Evolutionary conservation across 1,140 invertebrate species (phyloP), one percentile per base, ranked within the genome.

Genomic region (Cotesia chilonis): DNA sequence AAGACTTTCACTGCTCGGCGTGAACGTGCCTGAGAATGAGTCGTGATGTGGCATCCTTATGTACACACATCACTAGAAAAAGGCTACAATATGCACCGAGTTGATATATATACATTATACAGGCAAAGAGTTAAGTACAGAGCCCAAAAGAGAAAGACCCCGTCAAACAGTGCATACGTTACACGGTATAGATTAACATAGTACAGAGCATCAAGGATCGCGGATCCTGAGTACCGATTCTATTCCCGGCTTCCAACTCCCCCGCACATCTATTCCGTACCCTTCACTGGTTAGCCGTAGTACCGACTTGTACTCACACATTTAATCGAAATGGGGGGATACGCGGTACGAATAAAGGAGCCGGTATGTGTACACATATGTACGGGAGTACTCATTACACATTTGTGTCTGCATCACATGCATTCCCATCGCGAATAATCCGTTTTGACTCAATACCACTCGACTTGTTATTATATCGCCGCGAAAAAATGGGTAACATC

Each of bases 1-100:
- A 67, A 67, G 71, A 75, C 74, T 75, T 75, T 75, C 74, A 75
- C 74, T 75, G 54, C 63, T 73, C 71, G 38, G 28, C 47, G 54
- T 47, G 63, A 72, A 75, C 74, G 74, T 75, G 74, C 74, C 71
- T 73, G 71, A 73, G 74, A 75, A 75, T 75, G 74, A 73, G 64
- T 73, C 55, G 37, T 71, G 68, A 69, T 70, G 72, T 69, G 66
- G 61, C 64, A 66, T 66, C 68, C 68, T 74, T 65, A 10, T 69
- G n/a, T 69, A 73, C 41, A 47, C 41, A 47, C 41, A 47, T 47
- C 60, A 52, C 52, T 72, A 57, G 37, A 57, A 37, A 59, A 65
- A 57, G 38, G 51, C 9, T 37, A 47, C 10, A 10, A 47, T 47
- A 47, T 47, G 41, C 5, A 10, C 41, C 41, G 14, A 47, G 47